Evolutionary conservation across 2,797 vertebrate genomes (phyloP).

Genomic region (Notamacropus eugenii): DNA sequence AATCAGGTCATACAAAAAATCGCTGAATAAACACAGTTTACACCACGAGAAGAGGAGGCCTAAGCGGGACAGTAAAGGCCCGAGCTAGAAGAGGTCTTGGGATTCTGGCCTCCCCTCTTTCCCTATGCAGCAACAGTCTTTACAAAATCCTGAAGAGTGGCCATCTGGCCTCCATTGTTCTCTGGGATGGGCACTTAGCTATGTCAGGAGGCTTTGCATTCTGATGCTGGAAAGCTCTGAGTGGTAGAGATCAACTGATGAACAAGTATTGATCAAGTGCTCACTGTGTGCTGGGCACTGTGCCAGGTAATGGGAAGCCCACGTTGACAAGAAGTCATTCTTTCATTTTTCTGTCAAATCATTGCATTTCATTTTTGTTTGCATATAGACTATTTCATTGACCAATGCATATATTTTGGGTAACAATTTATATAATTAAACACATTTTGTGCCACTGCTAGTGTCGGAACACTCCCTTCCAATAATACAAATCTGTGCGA

Average conservation of each 20-base stretch:
- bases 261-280: not conserved
- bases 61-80: not conserved
- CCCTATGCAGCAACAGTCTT: no score
- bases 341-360: not conserved
- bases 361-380: not conserved
- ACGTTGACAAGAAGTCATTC: not conserved
- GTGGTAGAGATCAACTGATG: not conserved
- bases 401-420: not conserved
- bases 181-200: not conserved
- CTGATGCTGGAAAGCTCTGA: not conserved
- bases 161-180: not conserved
- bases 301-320: not conserved
- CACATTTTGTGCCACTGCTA: not conserved
- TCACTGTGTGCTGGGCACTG: not conserved
- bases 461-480: not conserved
- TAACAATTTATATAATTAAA: not conserved
- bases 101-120: not conserved
- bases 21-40: not conserved
- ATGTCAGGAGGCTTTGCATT: no score
- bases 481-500: not conserved
- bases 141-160: no score
- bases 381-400: not conserved
- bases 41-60: not conserved
- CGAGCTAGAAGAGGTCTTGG: not conserved
- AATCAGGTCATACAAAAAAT: not conserved